phyloP scores from a whole-genome alignment of 2,888 invertebrate genomes.

The Heteromyza rotundicornis region DNA sequence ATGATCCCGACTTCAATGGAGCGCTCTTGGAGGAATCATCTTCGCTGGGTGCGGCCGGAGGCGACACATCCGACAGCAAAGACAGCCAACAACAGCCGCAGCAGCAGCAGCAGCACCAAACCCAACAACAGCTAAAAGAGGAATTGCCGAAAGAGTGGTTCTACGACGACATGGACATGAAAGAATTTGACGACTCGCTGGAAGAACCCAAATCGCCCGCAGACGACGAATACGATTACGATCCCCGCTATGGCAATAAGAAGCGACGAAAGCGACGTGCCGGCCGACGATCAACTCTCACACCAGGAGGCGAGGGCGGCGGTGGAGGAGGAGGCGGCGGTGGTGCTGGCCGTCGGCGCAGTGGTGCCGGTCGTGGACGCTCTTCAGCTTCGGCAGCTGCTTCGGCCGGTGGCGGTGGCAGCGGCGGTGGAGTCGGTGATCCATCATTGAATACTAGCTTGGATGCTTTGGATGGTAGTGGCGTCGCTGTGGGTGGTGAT shows the following conservation, averaged over 20 bases:
- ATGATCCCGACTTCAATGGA: constrained; percentile 58
- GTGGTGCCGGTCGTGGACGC: constrained; percentile 40
- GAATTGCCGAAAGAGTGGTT: constrained; percentile 85
- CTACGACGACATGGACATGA: constrained; percentile 87
- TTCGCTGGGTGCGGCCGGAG: constrained; percentile 60
- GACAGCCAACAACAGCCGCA: constrained; percentile 76
- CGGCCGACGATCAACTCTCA: constrained; percentile 49
- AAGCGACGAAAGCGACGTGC: constrained; percentile 61
- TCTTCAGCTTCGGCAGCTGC: constrained; percentile 27
- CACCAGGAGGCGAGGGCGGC: constrained; percentile 36
- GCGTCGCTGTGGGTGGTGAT: constrained; percentile 40
- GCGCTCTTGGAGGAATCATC: constrained; percentile 61
- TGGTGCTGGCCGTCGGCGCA: constrained; percentile 37
- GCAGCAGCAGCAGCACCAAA: constrained; percentile 72
- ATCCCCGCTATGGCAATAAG: constrained; percentile 64
- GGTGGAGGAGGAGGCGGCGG: constrained; percentile 36
- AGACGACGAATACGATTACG: constrained; percentile 93
- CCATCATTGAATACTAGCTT: neutral
- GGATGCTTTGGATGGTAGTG: constrained; percentile 37
- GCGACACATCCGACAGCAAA: constrained; percentile 72
- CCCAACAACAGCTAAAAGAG: constrained; percentile 72
- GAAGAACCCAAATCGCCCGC: constrained; percentile 91
- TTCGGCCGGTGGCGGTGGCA: constrained; percentile 25
- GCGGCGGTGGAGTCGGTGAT: neutral
- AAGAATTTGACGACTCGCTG: constrained; percentile 89